Conservation (phyloP, 2,797 vertebrate genomes). For the Sparus aurata region DNA sequence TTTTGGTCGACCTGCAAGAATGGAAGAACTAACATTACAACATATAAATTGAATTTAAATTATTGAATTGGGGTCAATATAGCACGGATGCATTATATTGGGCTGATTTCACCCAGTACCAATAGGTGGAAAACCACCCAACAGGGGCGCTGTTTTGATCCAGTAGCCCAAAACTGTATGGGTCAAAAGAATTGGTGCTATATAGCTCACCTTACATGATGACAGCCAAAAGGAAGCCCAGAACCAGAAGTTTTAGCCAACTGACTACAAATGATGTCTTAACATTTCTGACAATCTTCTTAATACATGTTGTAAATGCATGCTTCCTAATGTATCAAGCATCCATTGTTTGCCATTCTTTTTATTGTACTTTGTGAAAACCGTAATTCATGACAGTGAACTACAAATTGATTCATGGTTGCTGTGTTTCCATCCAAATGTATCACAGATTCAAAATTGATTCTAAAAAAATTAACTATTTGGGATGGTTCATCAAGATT, state of each 20-base stretch:
- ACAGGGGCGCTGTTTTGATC: neutral
- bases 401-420: no score
- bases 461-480: no score
- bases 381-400: no score
- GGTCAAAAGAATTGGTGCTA: neutral
- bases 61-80: neutral
- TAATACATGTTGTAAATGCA: no score
- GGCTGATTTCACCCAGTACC: neutral
- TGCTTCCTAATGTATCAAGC: no score
- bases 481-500: no score
- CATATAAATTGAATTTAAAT: neutral
- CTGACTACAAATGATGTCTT: neutral
- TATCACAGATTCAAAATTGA: no score
- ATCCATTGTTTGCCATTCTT: no score
- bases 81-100: neutral
- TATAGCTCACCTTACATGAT: neutral
- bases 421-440: no score
- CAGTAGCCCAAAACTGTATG: neutral
- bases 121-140: neutral
- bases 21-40: constrained; percentile 11
- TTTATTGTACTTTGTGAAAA: no score
- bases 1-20: constrained; percentile 45
- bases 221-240: no score
- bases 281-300: no score
- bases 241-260: neutral